Conservation (phyloP, 2,888 invertebrate species). For the Patella caerulea region DNA sequence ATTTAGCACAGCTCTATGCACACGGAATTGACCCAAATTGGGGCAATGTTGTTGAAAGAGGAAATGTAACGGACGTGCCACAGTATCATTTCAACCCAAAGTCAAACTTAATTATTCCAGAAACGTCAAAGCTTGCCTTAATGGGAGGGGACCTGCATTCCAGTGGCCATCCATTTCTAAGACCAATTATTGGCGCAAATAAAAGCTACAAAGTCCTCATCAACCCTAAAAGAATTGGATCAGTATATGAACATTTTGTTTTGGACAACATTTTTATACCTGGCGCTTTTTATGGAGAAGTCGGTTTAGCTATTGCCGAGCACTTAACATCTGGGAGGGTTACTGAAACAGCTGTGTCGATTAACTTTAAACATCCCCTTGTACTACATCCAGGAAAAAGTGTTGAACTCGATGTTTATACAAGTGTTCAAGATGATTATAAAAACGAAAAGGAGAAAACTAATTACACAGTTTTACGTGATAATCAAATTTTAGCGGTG, state of each 20-base stretch:
- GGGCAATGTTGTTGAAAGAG: conserved; percentile 24
- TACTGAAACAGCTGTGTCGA: too few relatives aligned
- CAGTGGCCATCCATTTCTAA: conserved; percentile 13
- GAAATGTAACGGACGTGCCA: conserved; percentile 23
- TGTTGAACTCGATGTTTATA: too few relatives aligned
- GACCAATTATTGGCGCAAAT: background rate
- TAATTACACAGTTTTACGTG: background rate
- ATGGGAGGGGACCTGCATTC: conserved; percentile 3
- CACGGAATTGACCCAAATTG: background rate
- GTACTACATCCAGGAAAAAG: too few relatives aligned
- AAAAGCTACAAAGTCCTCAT: conserved; percentile 15
- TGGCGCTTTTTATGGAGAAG: conserved; percentile 28
- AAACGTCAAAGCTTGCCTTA: conserved; percentile 5
- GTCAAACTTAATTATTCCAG: conserved; percentile 14
- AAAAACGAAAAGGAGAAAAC: too few relatives aligned
- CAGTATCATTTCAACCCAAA: conserved; percentile 23
- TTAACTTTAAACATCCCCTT: too few relatives aligned
- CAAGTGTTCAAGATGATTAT: too few relatives aligned
- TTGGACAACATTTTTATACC: conserved; percentile 23
- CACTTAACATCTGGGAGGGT: background rate
- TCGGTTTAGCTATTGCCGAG: conserved; percentile 16
- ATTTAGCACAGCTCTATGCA: background rate
- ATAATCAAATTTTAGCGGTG: background rate
- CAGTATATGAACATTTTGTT: conserved; percentile 27
- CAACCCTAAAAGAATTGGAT: conserved; percentile 7